phyloP scores from a whole-genome alignment of 2,113 vertebrate genomes.

The Indicator indicator region DNA sequence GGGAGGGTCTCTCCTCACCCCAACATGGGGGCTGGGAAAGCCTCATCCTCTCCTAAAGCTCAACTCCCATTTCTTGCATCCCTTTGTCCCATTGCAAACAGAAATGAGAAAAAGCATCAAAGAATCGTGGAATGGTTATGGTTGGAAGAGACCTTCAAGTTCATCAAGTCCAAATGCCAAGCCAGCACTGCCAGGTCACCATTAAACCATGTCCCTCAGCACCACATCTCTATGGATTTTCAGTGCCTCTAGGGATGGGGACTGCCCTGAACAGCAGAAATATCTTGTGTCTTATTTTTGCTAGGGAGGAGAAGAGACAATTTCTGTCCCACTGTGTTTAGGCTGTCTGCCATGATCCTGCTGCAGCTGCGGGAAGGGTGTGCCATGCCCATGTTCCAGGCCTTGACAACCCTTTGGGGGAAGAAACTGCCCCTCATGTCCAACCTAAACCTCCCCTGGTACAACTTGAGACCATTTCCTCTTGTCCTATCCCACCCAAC shows the following conservation, averaged over 20 bases:
- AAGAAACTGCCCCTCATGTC: too few species aligned
- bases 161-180: too few species aligned
- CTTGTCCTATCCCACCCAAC: not conserved
- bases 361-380: not conserved
- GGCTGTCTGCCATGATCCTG: not conserved
- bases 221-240: too few species aligned
- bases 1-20: not conserved
- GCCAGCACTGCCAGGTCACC: too few species aligned
- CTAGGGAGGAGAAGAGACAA: not conserved
- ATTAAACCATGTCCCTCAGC: too few species aligned
- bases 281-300: not conserved
- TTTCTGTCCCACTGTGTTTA: not conserved
- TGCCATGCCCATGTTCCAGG: not conserved
- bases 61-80: not conserved
- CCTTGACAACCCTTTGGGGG: too few species aligned
- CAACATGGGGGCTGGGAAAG: accelerated
- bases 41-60: not conserved
- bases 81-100: not conserved
- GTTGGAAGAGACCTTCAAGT: too few species aligned
- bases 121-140: too few species aligned
- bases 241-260: too few species aligned
- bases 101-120: too few species aligned
- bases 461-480: too few species aligned
- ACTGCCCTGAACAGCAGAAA: not conserved
- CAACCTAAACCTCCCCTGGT: too few species aligned